Base-by-base conservation (phyloP, 64 coral and sea anemone genomes). In the Orbicella faveolata region DNA sequence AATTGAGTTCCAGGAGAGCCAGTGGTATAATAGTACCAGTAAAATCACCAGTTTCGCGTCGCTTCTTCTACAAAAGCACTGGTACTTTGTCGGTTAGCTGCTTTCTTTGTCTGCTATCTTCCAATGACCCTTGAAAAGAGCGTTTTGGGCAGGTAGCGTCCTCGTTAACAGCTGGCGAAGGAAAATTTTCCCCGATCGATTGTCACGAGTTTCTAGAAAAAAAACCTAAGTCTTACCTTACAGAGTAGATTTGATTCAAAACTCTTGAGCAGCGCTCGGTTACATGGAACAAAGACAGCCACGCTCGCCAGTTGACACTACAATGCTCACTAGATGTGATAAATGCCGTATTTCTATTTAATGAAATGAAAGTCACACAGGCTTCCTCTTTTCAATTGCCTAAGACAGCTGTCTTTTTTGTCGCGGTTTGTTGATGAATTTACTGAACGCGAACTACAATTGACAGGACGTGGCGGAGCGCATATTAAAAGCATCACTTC, bases 351-450 rank as follows among this genome's bases (percentile, higher is more conserved):
- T 70, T 52, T 53, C 13, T 52, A 52, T 85, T 85, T 9, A 85
- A 84, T 84, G 26, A 19, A 84, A 83, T 83, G 15, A 83, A 72
- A 72, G 18, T 72, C 18, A n/a, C 39, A 39, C 52, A 85, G 23
- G 37, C 36, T 44, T 73, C 30, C 82, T 66, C 23, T 15, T 70
- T 70, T 85, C 64, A 23, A 72, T 41, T 30, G 65, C 65, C 25
- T 15, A 20, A 30, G 61, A 65, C 82, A 85, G 63, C 82, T 85
- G 82, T 51, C 82, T 39, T 83, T 73, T 85, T 85, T 72, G 82
- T 85, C 82, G 61, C 64, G 36, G 82, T 85, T 72, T 70, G 80
- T 72, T 79, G 77, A 79, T 69, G 19, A 41, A 68, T 85, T 85
- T 65, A n/a, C 67, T 11, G 67, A 70, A 23, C 36, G 65, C 65